phyloP scores from a whole-genome alignment of 2,888 invertebrate genomes.

The Gerosis bhagava region DNA sequence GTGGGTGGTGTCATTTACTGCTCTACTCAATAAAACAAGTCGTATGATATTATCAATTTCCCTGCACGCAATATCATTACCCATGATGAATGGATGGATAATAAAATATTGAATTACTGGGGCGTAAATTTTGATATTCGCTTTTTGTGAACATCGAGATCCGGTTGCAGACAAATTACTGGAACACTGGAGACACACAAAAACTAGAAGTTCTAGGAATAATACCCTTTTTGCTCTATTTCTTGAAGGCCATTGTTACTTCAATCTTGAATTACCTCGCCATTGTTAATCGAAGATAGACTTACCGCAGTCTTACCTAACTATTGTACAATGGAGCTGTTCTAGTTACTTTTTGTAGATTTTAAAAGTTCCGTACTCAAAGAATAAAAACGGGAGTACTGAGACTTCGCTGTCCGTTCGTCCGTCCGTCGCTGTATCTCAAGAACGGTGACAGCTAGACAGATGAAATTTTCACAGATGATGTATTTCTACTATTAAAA shows the following conservation, averaged over 20 bases:
- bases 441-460: too few relatives aligned
- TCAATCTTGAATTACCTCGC: background rate
- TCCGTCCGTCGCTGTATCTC: too few relatives aligned
- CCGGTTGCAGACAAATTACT: constrained; percentile 18
- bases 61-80: constrained; percentile 3
- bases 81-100: constrained; percentile 18
- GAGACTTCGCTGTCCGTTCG: too few relatives aligned
- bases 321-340: too few relatives aligned
- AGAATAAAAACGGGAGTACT: too few relatives aligned
- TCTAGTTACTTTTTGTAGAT: too few relatives aligned
- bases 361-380: too few relatives aligned
- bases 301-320: too few relatives aligned
- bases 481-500: too few relatives aligned
- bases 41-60: constrained; percentile 20
- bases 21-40: too few relatives aligned
- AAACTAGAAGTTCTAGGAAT: constrained; percentile 17
- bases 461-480: too few relatives aligned
- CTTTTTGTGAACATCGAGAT: constrained; percentile 17
- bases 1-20: too few relatives aligned
- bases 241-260: constrained; percentile 4
- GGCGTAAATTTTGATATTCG: constrained; percentile 17
- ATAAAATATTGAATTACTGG: constrained; percentile 25
- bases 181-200: constrained; percentile 10
- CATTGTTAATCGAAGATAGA: background rate
- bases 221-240: constrained; percentile 15